Conservation (phyloP, 2,888 invertebrate species). For the Halocaridina rubra region DNA sequence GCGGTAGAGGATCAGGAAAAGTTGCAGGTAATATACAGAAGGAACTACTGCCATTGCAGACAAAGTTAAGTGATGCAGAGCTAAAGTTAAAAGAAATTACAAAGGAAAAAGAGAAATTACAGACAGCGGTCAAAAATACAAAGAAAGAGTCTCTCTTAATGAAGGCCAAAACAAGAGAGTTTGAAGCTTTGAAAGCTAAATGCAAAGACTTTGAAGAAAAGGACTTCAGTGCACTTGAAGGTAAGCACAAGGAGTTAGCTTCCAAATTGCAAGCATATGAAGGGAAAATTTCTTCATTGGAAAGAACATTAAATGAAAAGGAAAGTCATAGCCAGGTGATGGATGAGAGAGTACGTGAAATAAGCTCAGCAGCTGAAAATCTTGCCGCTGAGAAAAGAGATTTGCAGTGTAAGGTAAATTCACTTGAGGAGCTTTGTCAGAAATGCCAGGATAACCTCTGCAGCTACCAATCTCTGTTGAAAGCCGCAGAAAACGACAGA, state of each 20-base stretch:
- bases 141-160: conserved; percentile 32
- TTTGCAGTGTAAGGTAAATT: not conserved
- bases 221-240: not conserved
- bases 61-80: not conserved
- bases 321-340: not conserved
- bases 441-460: not conserved
- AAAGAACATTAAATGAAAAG: conserved; percentile 14
- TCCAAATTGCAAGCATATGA: conserved; percentile 12
- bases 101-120: conserved; percentile 63
- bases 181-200: conserved; percentile 17
- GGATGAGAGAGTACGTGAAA: conserved; percentile 21
- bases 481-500: conserved; percentile 25
- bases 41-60: conserved; percentile 62
- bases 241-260: conserved; percentile 12
- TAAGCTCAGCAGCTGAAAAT: not conserved
- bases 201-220: conserved; percentile 29
- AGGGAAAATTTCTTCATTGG: conserved; percentile 18
- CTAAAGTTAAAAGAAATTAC: conserved; percentile 31
- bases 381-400: not conserved
- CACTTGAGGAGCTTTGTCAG: conserved; percentile 6
- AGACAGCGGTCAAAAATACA: conserved; percentile 17
- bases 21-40: conserved; percentile 47
- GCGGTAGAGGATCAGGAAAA: not conserved
- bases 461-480: conserved; percentile 21
- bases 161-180: conserved; percentile 33